Evolutionary conservation across 2,888 invertebrate species (phyloP).

Genomic region (Melanostoma mellinum): DNA sequence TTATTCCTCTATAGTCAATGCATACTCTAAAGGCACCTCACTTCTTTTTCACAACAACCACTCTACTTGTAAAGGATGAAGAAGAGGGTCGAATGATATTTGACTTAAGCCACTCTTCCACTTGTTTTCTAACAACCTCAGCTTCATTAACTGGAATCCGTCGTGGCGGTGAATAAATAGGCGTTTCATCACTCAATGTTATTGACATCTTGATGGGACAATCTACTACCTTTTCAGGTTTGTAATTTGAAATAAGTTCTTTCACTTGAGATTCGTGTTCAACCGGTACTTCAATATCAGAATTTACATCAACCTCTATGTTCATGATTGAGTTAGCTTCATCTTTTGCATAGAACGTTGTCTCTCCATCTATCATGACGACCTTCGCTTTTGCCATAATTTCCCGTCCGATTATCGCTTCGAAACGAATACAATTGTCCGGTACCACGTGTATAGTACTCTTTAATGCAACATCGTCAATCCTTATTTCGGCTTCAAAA

Average conservation of each 20-base stretch:
- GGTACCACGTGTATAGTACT: neutral
- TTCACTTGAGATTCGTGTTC: conserved; percentile 6
- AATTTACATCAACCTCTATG: neutral
- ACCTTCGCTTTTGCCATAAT: conserved; percentile 1
- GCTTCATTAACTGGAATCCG: neutral
- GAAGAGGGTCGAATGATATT: conserved; percentile 75
- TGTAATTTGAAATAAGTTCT: conserved; percentile 7
- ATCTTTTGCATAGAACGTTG: neutral
- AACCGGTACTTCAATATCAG: conserved; percentile 2
- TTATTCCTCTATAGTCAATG: conserved; percentile 79
- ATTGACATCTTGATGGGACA: conserved; percentile 20
- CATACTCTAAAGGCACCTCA: conserved; percentile 73
- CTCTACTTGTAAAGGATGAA: conserved; percentile 75
- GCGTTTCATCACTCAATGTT: conserved; percentile 20
- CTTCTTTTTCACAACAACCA: conserved; percentile 73
- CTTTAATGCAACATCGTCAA: conserved; percentile 1
- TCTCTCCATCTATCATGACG: neutral
- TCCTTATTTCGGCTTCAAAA: conserved; percentile 18
- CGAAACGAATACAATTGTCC: neutral
- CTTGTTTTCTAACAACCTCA: conserved; percentile 74
- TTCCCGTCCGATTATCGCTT: conserved; percentile 1
- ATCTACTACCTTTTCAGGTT: neutral
- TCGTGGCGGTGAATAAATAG: conserved; percentile 18
- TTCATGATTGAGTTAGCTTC: neutral
- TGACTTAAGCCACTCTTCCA: conserved; percentile 75